These are phyloP conservation scores for Drosophila littoralis DNA, from an alignment of 1,140 invertebrate species.

Conservation along the genomic window DNA sequence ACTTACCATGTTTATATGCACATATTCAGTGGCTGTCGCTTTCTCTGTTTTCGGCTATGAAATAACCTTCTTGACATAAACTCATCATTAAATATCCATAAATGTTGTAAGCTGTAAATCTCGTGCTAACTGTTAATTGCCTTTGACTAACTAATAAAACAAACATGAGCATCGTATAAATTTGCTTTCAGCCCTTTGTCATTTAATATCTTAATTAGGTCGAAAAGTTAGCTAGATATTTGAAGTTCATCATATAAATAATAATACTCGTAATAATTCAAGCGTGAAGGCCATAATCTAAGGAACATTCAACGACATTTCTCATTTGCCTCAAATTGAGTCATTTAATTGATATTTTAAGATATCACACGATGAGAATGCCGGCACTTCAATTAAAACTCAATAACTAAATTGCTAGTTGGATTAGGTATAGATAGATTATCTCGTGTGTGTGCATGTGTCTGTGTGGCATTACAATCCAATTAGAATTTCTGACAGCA, in stretches of 20 bases:
- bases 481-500: constrained; percentile 60
- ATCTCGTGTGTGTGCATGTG: neutral
- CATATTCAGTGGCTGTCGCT: constrained; percentile 13
- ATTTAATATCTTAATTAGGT: constrained; percentile 23
- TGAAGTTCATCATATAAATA: constrained; percentile 5
- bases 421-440: constrained; percentile 14
- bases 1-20: constrained; percentile 5
- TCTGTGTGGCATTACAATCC: constrained; percentile 28
- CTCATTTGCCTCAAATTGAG: constrained; percentile 1
- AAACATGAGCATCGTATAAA: neutral
- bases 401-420: constrained; percentile 26
- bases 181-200: neutral
- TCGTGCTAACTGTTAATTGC: constrained; percentile 1
- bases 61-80: constrained; percentile 15
- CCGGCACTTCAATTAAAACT: constrained; percentile 26
- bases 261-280: neutral
- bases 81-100: constrained; percentile 12
- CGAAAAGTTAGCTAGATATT: neutral
- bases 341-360: constrained; percentile 26
- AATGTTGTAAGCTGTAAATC: neutral
- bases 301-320: neutral
- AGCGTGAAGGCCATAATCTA: neutral
- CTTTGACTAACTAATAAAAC: neutral
- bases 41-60: constrained; percentile 15
- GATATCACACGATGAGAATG: constrained; percentile 2